phyloP scores from a whole-genome alignment of 2,888 invertebrate genomes.

The Stramonita haemastoma region DNA sequence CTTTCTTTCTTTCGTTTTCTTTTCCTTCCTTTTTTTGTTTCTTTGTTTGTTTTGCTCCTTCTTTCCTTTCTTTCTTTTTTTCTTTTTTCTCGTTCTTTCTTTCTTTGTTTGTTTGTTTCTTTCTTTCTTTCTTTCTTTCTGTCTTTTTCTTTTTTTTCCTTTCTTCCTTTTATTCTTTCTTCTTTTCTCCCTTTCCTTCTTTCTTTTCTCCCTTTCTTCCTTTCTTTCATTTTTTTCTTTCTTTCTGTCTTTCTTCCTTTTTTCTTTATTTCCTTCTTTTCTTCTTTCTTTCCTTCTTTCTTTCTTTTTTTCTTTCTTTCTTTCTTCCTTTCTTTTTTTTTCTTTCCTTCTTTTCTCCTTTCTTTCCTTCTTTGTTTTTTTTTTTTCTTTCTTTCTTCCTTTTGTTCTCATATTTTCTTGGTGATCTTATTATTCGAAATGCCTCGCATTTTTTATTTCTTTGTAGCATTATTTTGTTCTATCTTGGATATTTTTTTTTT shows the following conservation, averaged over 20 bases:
- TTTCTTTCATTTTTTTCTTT: no score
- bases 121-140: background rate
- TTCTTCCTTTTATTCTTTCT: background rate
- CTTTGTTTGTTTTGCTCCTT: background rate
- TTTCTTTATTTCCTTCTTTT: no score
- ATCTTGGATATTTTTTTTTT: no score
- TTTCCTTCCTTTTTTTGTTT: background rate
- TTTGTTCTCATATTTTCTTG: background rate
- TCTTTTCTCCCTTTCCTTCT: background rate
- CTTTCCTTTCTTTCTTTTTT: background rate
- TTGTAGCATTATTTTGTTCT: no score
- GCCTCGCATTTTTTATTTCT: no score
- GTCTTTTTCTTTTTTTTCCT: background rate
- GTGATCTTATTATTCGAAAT: no score
- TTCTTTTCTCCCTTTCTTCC: background rate
- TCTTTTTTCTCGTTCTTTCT: background rate
- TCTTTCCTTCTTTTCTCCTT: background rate
- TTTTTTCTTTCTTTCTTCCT: background rate
- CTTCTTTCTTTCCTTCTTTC: background rate
- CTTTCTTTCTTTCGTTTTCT: background rate
- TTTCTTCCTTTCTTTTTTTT: background rate
- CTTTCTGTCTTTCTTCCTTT: no score
- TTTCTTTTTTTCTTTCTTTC: background rate
- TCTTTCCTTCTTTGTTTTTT: background rate
- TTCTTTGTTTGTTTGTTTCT: background rate